Conservation (phyloP, 2,797 vertebrate species). For the Spheniscus humboldti region DNA sequence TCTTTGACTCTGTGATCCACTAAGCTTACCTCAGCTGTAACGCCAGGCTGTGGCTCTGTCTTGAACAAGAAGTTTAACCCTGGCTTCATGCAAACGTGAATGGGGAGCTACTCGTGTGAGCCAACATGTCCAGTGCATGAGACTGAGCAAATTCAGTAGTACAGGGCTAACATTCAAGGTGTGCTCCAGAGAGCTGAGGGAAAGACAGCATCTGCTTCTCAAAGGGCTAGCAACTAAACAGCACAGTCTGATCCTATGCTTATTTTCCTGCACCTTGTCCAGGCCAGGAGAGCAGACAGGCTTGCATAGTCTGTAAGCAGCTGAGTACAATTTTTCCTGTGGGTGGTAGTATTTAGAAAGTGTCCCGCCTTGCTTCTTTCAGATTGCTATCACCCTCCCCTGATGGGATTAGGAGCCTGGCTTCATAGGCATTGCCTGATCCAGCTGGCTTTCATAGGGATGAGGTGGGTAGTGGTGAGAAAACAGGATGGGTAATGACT, state of each 20-base stretch:
- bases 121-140: rapidly evolving
- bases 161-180: not conserved
- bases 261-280: not conserved
- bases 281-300: not conserved
- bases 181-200: not conserved
- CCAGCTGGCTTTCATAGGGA: not conserved
- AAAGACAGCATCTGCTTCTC: not conserved
- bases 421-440: conserved; percentile 17
- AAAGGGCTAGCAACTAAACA: not conserved
- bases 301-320: not conserved
- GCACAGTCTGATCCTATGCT: not conserved
- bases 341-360: conserved; percentile 42
- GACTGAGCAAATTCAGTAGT: not conserved
- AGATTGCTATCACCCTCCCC: conserved; percentile 18
- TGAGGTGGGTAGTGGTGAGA: not conserved
- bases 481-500: conserved; percentile 13
- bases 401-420: conserved; percentile 26
- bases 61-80: not conserved
- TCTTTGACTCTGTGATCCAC: not conserved
- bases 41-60: not conserved
- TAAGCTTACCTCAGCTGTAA: not conserved
- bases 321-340: conserved; percentile 23
- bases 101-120: not conserved
- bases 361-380: not conserved
- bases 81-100: not conserved